Evolutionary conservation across 2,113 vertebrate genomes (phyloP).

Genomic region (human): DNA sequence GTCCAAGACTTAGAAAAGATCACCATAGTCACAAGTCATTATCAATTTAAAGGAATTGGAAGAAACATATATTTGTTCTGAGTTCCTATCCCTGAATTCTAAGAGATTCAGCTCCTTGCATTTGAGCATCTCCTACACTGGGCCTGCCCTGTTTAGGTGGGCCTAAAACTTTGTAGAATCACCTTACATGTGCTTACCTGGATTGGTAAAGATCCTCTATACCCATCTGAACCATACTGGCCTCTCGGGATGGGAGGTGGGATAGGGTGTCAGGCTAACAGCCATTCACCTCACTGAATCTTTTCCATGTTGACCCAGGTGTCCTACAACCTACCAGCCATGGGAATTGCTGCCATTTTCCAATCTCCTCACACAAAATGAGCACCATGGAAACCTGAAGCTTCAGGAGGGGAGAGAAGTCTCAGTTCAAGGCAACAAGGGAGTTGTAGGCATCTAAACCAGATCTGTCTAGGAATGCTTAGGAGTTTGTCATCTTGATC

Average conservation of each 20-base stretch:
- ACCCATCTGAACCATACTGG: not conserved
- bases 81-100: not conserved
- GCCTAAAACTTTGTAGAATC: not conserved
- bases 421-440: constrained; percentile 33
- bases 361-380: constrained; percentile 2
- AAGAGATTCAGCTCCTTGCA: not conserved
- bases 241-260: not conserved
- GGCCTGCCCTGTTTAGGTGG: not conserved
- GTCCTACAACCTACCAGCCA: not conserved
- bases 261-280: not conserved
- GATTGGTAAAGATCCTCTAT: constrained; percentile 6
- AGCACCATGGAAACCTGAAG: constrained; percentile 1
- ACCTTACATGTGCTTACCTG: not conserved
- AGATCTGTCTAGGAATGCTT: not conserved
- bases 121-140: not conserved
- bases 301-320: constrained; percentile 47
- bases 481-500: constrained; percentile 27
- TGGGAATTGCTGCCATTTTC: constrained; percentile 47
- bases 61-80: not conserved
- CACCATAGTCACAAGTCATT: not conserved
- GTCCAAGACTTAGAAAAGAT: not conserved
- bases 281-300: constrained; percentile 41
- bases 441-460: constrained; percentile 27
- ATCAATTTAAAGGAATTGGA: not conserved
- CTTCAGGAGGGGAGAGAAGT: constrained; percentile 1